Base-by-base conservation (phyloP, 2,888 invertebrate species). In the Cryptosula pallasiana region DNA sequence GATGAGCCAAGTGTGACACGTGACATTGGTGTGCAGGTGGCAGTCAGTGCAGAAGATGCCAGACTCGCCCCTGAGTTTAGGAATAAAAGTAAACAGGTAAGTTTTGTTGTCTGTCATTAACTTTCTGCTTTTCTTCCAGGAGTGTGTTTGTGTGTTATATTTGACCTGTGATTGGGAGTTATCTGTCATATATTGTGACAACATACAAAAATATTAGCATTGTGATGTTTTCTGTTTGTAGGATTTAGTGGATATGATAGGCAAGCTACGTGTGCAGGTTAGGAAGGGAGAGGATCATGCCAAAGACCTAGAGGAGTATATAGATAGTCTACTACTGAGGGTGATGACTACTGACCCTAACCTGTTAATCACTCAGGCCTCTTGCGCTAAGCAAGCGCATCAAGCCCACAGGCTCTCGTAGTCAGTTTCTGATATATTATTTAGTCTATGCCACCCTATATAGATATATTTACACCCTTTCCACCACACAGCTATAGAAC, bases 301-400 rank as follows among this genome's bases (percentile, higher is more conserved):
- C 5, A 36, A 70, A 16, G 70, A 70, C 70, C 25, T 70, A 23
- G 70, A 70, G 70, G 70, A 70, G 16, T 70, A 70, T 29, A 70
- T 70, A 13, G 70, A 70, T 32, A 25, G 70, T 45, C 25, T 70
- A 5, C 5, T 70, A 36, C 13, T 70, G 35, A 36, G 70, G 27
- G 70, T 70, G 36, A 70, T 70, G 70, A n/a, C 70, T 23, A 54
- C 16, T 70, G 55, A 70, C 29, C 70, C 70, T 36, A 54, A 54
- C 45, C 70, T 70, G 16, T 23, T 70, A 2, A 13, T 27, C 9
- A 27, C 63, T 13, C 63, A 63, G 32, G 13, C 2, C 9, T 29
- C 63, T 29, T 63, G 63, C 63, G 25, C 63, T 27, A 20, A 63
- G 63, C 63, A 63, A 34, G 63, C 63, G 3, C 20, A 63, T 32